Evolutionary conservation across 1,140 invertebrate species (phyloP), one percentile per base, ranked within the genome.

Genomic region (Zaprionus inermis): DNA sequence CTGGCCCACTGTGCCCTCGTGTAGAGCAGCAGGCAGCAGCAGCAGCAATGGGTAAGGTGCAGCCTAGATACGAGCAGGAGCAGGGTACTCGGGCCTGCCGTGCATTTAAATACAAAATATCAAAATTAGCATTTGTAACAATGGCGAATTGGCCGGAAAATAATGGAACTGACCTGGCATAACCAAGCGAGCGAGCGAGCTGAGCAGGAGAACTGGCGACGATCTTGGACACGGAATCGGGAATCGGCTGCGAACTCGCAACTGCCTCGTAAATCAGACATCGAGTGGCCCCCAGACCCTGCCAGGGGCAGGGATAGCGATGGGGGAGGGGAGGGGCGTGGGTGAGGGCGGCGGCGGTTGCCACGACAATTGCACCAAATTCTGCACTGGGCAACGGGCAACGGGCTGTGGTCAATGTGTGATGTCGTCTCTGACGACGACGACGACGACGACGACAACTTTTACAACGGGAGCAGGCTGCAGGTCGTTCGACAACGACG

Each of bases 101-200:
- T 88, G 71, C 85, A 88, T 88, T 88, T 84, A 88, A 88, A 88
- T 88, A 84, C 79, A 89, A 84, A 88, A 88, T 89, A 85, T 90
- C 78, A 89, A 89, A 89, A 89, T 89, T 89, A 89, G 84, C 84
- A 89, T 89, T 89, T 90, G 85, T 90, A 89, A 89, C 84, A 89
- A 89, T 89, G 81, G 84, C 85, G 84, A 90, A 89, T 90, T 89
- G 85, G 85, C 81, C 66, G 52, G 66, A 88, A 90, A 90, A 85
- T 90, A 89, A 89, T 89, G 81, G 84, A 76, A 81, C 84, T 89
- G 84, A 88, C 84, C 84, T 85, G 85, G 79, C 84, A 76, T 76
- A 76, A 78, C 61, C 58, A 68, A 67, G n/a, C 22, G 28, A 18
- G 44, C 6, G 41, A 44, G 14, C n/a, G n/a, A n/a, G n/a, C n/a